Conservation (phyloP, 2,797 vertebrate genomes). For the Eulemur rubriventer region DNA sequence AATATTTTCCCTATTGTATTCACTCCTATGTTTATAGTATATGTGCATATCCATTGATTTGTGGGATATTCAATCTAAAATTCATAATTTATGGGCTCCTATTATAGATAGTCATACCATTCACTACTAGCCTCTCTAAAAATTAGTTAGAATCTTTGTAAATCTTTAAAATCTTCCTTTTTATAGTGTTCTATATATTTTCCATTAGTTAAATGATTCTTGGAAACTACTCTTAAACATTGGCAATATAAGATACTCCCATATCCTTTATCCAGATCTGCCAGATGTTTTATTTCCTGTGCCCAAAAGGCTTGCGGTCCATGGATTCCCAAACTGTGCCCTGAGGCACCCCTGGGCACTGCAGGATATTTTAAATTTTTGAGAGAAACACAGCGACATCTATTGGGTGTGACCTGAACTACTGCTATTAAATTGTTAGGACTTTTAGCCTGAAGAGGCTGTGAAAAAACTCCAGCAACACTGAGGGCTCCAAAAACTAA, state of each 20-base stretch:
- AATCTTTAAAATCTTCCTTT: constrained; percentile 40
- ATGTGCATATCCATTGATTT: neutral
- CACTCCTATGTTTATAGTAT: neutral
- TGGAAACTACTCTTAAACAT: constrained; percentile 32
- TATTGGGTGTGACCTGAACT: constrained; percentile 70
- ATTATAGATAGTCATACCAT: neutral
- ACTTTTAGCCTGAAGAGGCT: neutral
- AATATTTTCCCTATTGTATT: neutral
- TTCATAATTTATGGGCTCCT: neutral
- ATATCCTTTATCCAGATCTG: neutral
- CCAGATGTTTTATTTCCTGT: neutral
- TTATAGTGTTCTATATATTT: neutral
- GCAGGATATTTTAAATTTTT: constrained; percentile 2
- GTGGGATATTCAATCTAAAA: constrained; percentile 31
- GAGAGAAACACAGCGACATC: constrained; percentile 69
- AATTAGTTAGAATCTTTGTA: neutral
- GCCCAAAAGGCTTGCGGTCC: neutral
- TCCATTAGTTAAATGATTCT: constrained; percentile 4
- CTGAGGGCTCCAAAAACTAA: neutral
- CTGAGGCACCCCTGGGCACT: neutral
- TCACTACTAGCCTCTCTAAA: neutral
- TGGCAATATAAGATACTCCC: neutral
- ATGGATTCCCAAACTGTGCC: neutral
- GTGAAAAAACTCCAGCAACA: neutral
- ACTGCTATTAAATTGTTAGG: neutral